Conservation (phyloP, 2,113 vertebrate species). For the Takifugu bimaculatus region DNA sequence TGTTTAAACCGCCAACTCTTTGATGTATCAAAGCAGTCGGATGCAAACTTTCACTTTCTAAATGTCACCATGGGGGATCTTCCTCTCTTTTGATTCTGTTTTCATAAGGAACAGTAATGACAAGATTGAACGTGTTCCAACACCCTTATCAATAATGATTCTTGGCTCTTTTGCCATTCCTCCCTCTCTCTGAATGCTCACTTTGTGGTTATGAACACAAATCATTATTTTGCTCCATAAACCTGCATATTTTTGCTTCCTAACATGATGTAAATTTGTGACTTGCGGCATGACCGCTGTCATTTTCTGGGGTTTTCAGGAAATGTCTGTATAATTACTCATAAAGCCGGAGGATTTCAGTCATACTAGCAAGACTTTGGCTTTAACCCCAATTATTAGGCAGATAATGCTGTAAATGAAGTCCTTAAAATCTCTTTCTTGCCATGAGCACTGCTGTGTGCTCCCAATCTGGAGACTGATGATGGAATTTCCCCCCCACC, state of each 20-base stretch:
- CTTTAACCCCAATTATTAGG: conserved; percentile 20
- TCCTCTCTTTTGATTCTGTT: conserved; percentile 63
- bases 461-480: conserved; percentile 28
- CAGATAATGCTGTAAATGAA: conserved; percentile 20
- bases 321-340: conserved; percentile 16
- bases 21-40: conserved; percentile 72
- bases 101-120: conserved; percentile 65
- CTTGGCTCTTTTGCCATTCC: conserved; percentile 37
- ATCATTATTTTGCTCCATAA: conserved; percentile 38
- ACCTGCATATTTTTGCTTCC: conserved; percentile 46
- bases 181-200: conserved; percentile 50
- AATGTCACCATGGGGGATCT: conserved; percentile 70
- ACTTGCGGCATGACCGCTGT: conserved; percentile 46
- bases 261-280: conserved; percentile 43
- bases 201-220: conserved; percentile 63
- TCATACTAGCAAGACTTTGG: conserved; percentile 23
- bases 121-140: conserved; percentile 58
- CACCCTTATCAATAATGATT: conserved; percentile 44
- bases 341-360: conserved; percentile 25
- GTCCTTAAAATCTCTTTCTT: conserved; percentile 26
- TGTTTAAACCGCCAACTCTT: conserved; percentile 67
- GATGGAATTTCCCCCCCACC: neutral
- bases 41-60: conserved; percentile 71
- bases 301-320: conserved; percentile 39
- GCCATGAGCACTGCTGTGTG: conserved; percentile 27